Evolutionary conservation across 2,888 invertebrate species (phyloP).

Genomic region (Rhynchonema sp.): DNA sequence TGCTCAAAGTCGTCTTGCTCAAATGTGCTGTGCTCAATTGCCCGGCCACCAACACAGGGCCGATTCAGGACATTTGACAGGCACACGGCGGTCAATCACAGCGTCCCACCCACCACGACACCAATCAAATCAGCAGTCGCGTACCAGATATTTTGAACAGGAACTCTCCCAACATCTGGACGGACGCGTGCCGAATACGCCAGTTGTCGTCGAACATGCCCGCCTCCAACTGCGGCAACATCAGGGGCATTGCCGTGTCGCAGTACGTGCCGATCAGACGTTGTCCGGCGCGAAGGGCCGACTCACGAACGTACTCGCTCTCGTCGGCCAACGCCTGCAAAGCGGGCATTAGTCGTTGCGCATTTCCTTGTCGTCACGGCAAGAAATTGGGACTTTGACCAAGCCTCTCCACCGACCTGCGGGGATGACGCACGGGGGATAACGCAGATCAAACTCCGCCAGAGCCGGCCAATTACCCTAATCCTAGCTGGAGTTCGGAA

Average conservation of each 20-base stretch:
- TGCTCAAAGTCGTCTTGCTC: too few species aligned
- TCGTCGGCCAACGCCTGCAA: conserved; percentile 76
- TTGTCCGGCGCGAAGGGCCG: conserved; percentile 85
- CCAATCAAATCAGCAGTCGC: not conserved
- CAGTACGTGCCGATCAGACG: conserved; percentile 88
- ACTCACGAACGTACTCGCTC: conserved; percentile 92
- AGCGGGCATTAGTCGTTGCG: not conserved
- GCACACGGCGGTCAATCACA: too few species aligned
- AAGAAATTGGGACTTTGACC: too few species aligned
- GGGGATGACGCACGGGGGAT: too few species aligned
- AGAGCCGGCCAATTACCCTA: too few species aligned
- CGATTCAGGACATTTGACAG: too few species aligned
- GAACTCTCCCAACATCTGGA: conserved; percentile 81
- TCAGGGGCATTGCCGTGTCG: conserved; percentile 70
- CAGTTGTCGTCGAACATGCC: conserved; percentile 96
- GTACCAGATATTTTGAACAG: conserved; percentile 77
- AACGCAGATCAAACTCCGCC: too few species aligned
- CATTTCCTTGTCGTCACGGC: too few species aligned
- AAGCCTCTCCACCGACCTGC: too few species aligned
- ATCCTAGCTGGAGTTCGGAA: too few species aligned
- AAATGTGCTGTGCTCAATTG: too few species aligned
- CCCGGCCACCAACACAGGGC: too few species aligned
- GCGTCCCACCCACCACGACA: not conserved
- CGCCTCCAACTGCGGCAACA: conserved; percentile 75
- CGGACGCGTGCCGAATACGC: conserved; percentile 78